A percentile compares a stretch with the other conserved stretches of the same genome.
These are phyloP conservation scores for Cosmia trapezina DNA, from an alignment of 2,888 invertebrate species.

Conservation along the genomic window DNA sequence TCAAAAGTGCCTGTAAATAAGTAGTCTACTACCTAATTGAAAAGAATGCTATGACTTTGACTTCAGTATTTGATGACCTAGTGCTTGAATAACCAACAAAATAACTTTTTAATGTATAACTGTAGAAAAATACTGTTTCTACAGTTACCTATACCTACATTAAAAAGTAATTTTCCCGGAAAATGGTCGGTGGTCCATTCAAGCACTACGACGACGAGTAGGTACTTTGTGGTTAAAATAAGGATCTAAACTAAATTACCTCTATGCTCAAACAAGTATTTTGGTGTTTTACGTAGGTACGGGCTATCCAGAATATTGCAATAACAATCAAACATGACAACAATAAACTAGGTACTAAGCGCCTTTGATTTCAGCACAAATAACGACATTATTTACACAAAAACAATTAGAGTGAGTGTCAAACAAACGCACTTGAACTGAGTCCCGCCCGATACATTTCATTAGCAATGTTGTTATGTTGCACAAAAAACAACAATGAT, in stretches of 20 bases:
- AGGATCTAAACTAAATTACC: background rate
- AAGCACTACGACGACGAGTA: too few relatives aligned
- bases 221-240: background rate
- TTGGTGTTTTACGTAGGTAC: slow-evolving; percentile 21
- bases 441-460: slow-evolving; percentile 18
- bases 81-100: too few relatives aligned
- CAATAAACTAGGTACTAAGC: slow-evolving; percentile 21
- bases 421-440: slow-evolving; percentile 31
- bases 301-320: slow-evolving; percentile 8
- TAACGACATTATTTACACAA: slow-evolving; percentile 25
- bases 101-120: too few relatives aligned
- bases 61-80: background rate
- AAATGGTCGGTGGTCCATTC: too few relatives aligned
- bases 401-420: slow-evolving; percentile 21
- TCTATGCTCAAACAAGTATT: background rate
- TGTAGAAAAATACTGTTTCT: too few relatives aligned
- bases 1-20: background rate
- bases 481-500: slow-evolving; percentile 39
- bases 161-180: too few relatives aligned
- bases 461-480: slow-evolving; percentile 41
- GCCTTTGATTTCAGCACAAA: slow-evolving; percentile 9
- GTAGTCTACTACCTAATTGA: background rate
- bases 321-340: slow-evolving; percentile 3
- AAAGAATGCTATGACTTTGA: background rate
- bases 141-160: too few relatives aligned